phyloP scores from a whole-genome alignment of 2,888 invertebrate genomes.

The Liposcelis brunnea region DNA sequence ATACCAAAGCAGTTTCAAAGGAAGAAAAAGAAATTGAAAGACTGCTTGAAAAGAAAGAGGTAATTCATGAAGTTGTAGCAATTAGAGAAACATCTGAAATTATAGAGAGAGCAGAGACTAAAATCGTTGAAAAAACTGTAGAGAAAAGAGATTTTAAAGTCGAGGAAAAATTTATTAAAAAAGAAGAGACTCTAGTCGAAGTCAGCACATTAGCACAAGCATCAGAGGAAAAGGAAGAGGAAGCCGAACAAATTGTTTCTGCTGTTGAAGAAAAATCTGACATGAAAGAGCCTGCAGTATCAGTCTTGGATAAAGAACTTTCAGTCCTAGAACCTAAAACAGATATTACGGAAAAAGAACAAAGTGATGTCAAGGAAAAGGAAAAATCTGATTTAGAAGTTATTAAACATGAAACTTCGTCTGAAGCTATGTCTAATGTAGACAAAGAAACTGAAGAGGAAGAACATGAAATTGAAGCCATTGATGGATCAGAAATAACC shows the following conservation, averaged over 20 bases:
- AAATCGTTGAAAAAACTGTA: too few species aligned
- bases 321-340: neutral
- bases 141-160: too few species aligned
- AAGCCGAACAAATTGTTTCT: conserved; percentile 15
- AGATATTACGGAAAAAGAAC: conserved; percentile 14
- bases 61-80: too few species aligned
- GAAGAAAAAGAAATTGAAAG: too few species aligned
- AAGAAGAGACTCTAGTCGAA: neutral
- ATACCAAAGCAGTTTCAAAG: too few species aligned
- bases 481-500: neutral
- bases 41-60: too few species aligned
- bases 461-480: conserved; percentile 1
- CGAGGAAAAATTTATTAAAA: neutral
- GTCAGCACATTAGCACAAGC: neutral
- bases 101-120: too few species aligned
- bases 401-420: neutral
- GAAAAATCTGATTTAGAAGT: conserved; percentile 8
- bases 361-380: conserved; percentile 14
- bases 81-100: too few species aligned
- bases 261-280: conserved; percentile 13
- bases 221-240: conserved; percentile 12
- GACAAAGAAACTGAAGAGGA: conserved; percentile 5
- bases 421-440: neutral
- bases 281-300: conserved; percentile 10
- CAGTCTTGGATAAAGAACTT: neutral